A percentile compares a stretch with the other conserved stretches of the same genome.
phyloP scores from a whole-genome alignment of 1,140 invertebrate species.

The Drosophila rufa region DNA sequence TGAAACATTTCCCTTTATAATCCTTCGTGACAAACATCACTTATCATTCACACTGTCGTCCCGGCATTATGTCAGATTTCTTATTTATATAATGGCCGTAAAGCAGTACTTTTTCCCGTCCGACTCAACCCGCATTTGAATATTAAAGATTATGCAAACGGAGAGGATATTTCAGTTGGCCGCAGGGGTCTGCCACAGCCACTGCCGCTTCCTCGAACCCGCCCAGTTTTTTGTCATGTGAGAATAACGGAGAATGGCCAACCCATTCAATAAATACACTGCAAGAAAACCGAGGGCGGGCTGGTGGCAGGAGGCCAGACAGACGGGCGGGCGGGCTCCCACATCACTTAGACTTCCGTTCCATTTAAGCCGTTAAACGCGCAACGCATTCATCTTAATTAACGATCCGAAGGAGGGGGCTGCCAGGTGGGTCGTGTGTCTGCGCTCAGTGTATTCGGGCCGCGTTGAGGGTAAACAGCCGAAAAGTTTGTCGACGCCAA shows the following conservation, averaged over 20 bases:
- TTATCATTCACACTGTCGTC: constrained; percentile 55
- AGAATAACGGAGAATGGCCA: constrained; percentile 18
- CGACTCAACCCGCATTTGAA: constrained; percentile 62
- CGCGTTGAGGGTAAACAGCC: constrained; percentile 42
- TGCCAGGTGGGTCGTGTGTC: constrained; percentile 3
- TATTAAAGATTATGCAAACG: constrained; percentile 72
- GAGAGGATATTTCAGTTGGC: constrained; percentile 38
- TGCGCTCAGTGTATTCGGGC: constrained; percentile 20
- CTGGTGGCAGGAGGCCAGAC: constrained; percentile 1
- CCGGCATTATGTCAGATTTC: constrained; percentile 55
- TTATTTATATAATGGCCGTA: constrained; percentile 57
- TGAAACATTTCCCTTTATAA: constrained; percentile 45
- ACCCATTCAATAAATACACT: constrained; percentile 57
- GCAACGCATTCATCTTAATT: constrained; percentile 81
- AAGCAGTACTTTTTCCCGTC: constrained; percentile 42
- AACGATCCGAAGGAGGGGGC: constrained; percentile 20
- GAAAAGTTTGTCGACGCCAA: constrained; percentile 67
- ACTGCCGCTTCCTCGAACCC: constrained; percentile 23
- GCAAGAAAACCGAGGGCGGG: constrained; percentile 30
- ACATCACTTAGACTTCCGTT: constrained; percentile 63
- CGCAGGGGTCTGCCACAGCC: constrained; percentile 28
- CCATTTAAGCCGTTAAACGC: constrained; percentile 78
- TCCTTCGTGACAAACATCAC: constrained; percentile 54
- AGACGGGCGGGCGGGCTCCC: constrained; percentile 9
- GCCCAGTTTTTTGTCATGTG: constrained; percentile 34